Evolutionary conservation across 1,140 invertebrate species (phyloP), one percentile per base, ranked within the genome.

Genomic region (Magallana angulata): DNA sequence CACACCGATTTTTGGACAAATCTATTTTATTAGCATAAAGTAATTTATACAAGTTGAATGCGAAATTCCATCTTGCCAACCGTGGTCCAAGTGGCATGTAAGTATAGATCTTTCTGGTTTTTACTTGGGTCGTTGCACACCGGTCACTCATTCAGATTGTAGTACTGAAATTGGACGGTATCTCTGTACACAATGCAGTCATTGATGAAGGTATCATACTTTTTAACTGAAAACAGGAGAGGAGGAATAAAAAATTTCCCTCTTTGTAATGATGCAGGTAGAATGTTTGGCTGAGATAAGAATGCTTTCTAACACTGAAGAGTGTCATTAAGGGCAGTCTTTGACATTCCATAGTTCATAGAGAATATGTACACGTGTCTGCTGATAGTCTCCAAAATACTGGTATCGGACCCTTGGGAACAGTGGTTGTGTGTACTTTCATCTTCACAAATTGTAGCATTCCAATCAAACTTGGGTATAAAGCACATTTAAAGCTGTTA

Each of bases 301-400:
- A 11, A 57, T 56, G 80, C 24, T 36, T 81, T 81, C 30, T 81
- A 30, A 14, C 36, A 56, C 80, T 81, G 80, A 57, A 81, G 80
- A 36, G 18, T 16, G 48, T 81, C 56, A 36, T 18, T 36, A n/a
- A 81, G 16, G 7, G 80, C 80, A 56, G 80, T 56, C 30, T 81
- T 81, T n/a, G 80, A 81, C 80, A 81, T 81, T 81, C 80, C 80
- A 81, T 81, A 36, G 80, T 81, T 81, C 56, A 18, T 36, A 36
- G 80, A 81, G 48, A 81, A 81, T 81, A 81, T 57, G 56, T 81
- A 81, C 16, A 81, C 7, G 48, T 81, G 80, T 36, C 48, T 36
- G 56, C 16, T 56, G 7, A 81, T 36, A 36, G 80, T 30, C 80
- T 81, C 80, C 16, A 81, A 36, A 16, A 81, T 5, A 36, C 24